phyloP scores from a whole-genome alignment of 2,888 invertebrate species.

The Carabus problematicus region DNA sequence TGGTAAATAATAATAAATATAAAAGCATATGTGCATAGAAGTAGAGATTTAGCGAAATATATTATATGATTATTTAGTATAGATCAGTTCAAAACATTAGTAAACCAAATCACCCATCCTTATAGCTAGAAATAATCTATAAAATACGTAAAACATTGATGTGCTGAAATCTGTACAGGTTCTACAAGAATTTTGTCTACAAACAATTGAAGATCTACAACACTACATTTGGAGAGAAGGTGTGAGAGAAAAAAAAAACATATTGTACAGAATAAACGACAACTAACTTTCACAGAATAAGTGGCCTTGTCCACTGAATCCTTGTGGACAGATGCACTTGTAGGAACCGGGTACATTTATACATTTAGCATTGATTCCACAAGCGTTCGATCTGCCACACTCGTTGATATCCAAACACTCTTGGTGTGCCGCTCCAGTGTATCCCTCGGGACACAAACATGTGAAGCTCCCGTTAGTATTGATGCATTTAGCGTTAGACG shows the following conservation, averaged over 20 bases:
- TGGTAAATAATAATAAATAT: conserved; percentile 49
- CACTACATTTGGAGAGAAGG: conserved; percentile 25
- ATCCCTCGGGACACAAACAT: conserved; percentile 77
- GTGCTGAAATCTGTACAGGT: neutral
- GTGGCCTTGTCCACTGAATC: conserved; percentile 78
- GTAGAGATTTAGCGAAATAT: conserved; percentile 8
- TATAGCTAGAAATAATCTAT: neutral
- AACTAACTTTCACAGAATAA: conserved; percentile 80
- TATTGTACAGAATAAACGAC: conserved; percentile 33
- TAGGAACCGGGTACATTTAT: conserved; percentile 82
- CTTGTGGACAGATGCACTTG: conserved; percentile 78
- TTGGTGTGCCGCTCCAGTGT: conserved; percentile 66
- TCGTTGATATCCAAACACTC: conserved; percentile 79
- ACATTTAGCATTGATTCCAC: conserved; percentile 80
- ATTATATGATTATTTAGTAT: conserved; percentile 35
- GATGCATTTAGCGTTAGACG: conserved; percentile 73
- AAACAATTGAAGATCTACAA: conserved; percentile 18
- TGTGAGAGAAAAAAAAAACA: conserved; percentile 6
- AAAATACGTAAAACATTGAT: conserved; percentile 3
- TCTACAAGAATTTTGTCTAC: neutral
- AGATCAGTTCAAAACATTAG: conserved; percentile 7
- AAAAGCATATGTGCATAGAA: conserved; percentile 33
- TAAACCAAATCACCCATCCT: conserved; percentile 25
- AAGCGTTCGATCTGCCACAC: conserved; percentile 70
- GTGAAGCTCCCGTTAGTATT: conserved; percentile 79